Conservation (phyloP, 2,797 vertebrate genomes). For the Ispidina lecontei region DNA sequence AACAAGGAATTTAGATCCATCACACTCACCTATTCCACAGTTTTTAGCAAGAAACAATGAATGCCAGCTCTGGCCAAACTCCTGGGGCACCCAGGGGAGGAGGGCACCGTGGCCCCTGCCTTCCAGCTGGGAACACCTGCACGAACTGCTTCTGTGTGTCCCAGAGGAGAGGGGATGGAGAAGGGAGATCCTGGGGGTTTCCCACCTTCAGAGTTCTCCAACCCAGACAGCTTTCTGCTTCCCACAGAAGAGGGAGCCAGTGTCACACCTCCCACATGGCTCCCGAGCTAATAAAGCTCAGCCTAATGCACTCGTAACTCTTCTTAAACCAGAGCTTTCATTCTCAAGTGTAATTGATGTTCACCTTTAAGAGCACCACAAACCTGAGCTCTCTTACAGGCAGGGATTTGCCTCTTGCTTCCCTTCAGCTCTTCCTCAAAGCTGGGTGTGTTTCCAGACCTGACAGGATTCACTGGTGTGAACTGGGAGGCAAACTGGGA, state of each 20-base stretch:
- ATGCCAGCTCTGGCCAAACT: accelerated
- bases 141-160: accelerated
- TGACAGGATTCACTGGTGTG: background rate
- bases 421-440: background rate
- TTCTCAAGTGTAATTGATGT: slow-evolving; percentile 34
- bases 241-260: slow-evolving; percentile 74
- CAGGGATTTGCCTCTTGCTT: background rate
- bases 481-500: slow-evolving; percentile 30
- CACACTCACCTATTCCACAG: accelerated
- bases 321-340: slow-evolving; percentile 51
- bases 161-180: background rate
- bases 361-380: slow-evolving; percentile 8
- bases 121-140: accelerated
- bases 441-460: background rate
- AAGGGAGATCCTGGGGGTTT: background rate
- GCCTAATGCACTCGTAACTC: slow-evolving; percentile 29
- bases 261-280: slow-evolving; percentile 42
- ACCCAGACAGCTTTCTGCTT: background rate
- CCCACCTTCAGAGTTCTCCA: accelerated
- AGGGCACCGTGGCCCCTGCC: background rate
- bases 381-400: background rate
- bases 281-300: background rate
- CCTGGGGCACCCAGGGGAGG: no score
- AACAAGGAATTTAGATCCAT: background rate
- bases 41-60: background rate